Evolutionary conservation across 1,140 invertebrate species (phyloP).

Genomic region (Pseudobourletiella spinata): DNA sequence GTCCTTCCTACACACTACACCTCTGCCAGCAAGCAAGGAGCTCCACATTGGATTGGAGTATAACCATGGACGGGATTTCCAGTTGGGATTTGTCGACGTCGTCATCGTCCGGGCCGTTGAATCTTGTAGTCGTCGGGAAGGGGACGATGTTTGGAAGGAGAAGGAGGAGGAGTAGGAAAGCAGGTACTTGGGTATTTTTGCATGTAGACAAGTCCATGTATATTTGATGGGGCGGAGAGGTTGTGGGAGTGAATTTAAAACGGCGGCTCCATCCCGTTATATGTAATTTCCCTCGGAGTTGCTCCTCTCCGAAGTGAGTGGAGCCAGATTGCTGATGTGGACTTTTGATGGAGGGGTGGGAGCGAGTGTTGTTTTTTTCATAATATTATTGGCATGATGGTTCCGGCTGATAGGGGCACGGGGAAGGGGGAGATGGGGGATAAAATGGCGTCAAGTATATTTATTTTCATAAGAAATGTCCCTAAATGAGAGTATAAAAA

Average conservation of each 20-base stretch:
- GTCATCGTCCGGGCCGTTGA: too few species aligned
- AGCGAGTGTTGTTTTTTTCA: background rate
- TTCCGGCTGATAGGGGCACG: constrained; percentile 12
- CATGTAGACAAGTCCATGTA: background rate
- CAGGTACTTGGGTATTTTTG: background rate
- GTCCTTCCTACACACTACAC: too few species aligned
- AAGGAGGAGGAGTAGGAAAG: too few species aligned
- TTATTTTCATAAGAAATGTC: constrained; percentile 33
- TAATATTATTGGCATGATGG: constrained; percentile 13
- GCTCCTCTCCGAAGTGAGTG: background rate
- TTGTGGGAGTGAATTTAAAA: background rate
- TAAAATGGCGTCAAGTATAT: constrained; percentile 36
- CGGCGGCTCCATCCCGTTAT: background rate
- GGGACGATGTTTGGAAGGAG: too few species aligned
- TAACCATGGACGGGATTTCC: too few species aligned
- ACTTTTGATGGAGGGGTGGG: too few species aligned
- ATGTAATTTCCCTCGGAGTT: background rate
- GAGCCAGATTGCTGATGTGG: too few species aligned
- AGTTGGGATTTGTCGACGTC: too few species aligned
- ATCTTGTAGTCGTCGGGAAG: too few species aligned
- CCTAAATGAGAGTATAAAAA: constrained; percentile 37
- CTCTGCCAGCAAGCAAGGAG: too few species aligned
- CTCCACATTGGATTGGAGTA: too few species aligned
- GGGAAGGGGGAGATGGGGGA: constrained; percentile 19
- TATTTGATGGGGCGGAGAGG: too few species aligned